These are phyloP conservation scores for Panopea generosa DNA, from an alignment of 2,888 invertebrate genomes.

Conservation along the genomic window DNA sequence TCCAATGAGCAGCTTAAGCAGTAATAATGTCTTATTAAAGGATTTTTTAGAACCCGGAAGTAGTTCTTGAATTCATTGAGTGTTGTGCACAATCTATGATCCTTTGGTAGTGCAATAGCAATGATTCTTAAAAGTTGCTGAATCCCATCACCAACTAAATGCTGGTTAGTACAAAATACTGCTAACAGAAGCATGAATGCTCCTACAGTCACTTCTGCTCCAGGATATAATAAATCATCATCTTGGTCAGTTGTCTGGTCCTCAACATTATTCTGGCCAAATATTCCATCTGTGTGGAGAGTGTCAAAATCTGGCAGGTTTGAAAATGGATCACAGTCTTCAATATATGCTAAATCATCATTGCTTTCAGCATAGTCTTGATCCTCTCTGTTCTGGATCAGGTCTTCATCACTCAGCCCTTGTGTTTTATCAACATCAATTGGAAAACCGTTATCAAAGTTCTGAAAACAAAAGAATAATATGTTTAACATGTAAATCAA, in stretches of 20 bases:
- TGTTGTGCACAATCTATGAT: constrained; percentile 8
- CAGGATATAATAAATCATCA: neutral
- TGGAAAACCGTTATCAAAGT: too few species aligned
- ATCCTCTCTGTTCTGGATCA: too few species aligned
- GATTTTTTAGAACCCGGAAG: constrained; percentile 40
- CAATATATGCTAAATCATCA: too few species aligned
- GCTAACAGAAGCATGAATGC: constrained; percentile 7
- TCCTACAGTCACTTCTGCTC: constrained; percentile 9
- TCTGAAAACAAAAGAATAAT: too few species aligned
- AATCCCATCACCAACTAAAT: constrained; percentile 14
- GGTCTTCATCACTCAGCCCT: too few species aligned
- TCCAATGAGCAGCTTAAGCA: constrained; percentile 13
- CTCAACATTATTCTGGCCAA: too few species aligned
- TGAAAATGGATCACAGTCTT: too few species aligned
- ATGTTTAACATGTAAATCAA: too few species aligned
- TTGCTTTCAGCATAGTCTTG: too few species aligned
- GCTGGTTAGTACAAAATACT: constrained; percentile 1
- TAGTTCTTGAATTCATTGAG: constrained; percentile 32
- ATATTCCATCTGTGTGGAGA: too few species aligned
- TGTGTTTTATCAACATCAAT: too few species aligned
- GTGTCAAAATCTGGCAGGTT: too few species aligned
- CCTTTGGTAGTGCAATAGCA: constrained; percentile 8
- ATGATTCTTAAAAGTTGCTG: constrained; percentile 14
- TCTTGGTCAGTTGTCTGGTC: neutral
- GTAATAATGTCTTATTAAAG: constrained; percentile 35